Conservation (phyloP, 2,797 vertebrate genomes). For the Mycteria americana region DNA sequence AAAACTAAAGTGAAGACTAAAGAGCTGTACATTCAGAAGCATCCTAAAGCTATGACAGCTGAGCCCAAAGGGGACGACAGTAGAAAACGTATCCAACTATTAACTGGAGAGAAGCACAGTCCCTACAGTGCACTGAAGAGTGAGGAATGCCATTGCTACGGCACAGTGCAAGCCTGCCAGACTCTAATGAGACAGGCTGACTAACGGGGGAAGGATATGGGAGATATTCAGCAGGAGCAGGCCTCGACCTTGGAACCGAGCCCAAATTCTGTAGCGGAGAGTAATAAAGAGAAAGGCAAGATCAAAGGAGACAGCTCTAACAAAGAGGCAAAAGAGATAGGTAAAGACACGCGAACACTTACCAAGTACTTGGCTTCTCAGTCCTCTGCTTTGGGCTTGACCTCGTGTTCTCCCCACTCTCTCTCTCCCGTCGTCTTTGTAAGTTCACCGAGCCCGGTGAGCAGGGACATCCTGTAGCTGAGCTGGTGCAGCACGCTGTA, state of each 20-base stretch:
- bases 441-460: not conserved
- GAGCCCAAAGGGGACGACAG: not conserved
- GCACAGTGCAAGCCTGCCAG: not conserved
- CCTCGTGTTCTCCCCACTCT: not conserved
- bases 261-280: not conserved
- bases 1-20: not conserved
- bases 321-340: not conserved
- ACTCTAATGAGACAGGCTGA: conserved; percentile 45
- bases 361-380: not conserved
- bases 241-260: conserved; percentile 15
- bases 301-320: conserved; percentile 32
- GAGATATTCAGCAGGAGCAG: not conserved
- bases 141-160: not conserved
- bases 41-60: not conserved
- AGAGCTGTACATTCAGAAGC: not conserved
- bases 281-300: conserved; percentile 3
- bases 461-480: not conserved
- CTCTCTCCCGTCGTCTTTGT: not conserved
- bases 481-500: not conserved
- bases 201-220: not conserved
- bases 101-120: not conserved
- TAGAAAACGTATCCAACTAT: not conserved
- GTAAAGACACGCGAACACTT: not conserved
- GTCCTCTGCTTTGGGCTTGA: not conserved
- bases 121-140: not conserved